Conservation (phyloP, 35 echinoderm and acorn worm genomes). For the Heliocidaris tuberculata region DNA sequence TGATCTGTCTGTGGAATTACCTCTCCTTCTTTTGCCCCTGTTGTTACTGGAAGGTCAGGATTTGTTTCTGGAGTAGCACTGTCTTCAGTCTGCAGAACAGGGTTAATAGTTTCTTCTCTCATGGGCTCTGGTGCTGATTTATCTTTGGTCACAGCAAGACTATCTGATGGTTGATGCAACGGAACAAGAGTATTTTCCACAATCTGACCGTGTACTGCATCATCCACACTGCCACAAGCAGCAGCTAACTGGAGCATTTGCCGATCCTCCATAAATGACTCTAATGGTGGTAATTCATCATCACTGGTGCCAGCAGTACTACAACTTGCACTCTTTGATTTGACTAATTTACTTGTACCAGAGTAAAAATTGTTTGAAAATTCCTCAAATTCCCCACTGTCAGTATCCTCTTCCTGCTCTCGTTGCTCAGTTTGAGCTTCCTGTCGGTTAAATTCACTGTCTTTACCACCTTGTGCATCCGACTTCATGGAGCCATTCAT, state of each 20-base stretch:
- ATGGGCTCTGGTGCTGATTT: background rate
- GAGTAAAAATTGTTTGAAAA: background rate
- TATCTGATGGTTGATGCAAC: background rate
- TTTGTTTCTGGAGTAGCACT: background rate
- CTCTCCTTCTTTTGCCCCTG: background rate
- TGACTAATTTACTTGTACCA: background rate
- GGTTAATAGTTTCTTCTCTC: background rate
- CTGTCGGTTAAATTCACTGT: background rate
- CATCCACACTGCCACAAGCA: background rate
- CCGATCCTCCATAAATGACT: background rate
- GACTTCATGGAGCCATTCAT: background rate
- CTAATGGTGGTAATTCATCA: conserved; percentile 21
- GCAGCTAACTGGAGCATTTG: background rate
- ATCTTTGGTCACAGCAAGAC: background rate
- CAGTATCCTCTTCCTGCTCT: conserved; percentile 13
- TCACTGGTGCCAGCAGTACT: background rate
- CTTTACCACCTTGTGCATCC: background rate
- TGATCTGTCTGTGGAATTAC: background rate
- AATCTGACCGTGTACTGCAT: background rate
- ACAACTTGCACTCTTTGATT: background rate
- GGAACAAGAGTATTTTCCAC: background rate
- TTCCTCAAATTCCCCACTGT: conserved; percentile 2
- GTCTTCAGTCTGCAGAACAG: background rate
- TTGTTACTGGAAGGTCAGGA: background rate
- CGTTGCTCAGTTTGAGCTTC: too few species aligned